Base-by-base conservation (phyloP, 2,888 invertebrate genomes). In the Cephonodes hylas region DNA sequence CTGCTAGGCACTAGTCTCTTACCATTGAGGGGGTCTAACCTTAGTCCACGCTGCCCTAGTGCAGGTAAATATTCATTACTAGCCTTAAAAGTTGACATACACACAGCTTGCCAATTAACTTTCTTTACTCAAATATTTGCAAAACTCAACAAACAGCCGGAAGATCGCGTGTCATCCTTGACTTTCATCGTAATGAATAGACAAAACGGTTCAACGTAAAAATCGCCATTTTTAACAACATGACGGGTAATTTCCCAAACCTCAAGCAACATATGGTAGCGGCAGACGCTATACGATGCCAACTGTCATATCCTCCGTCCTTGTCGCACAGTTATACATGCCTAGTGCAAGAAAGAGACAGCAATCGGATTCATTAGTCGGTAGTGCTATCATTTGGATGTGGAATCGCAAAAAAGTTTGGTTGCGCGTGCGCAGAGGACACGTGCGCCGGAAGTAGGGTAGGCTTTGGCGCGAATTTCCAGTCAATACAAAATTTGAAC, bases 261-360 rank as follows among this genome's bases (percentile, higher is more conserved):
- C 91, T 91, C 91, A 91, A 88, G 79, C 85, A 85, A 74, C 91
- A 91, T 91, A 91, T 92, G 91, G 91, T 78, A 67, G 79, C 84
- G 83, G 91, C 91, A 91, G 89, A 91, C 91, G 91, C 91, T 86
- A 85, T 81, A 77, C 79, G 82, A 70, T 62, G 79, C 91, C 91
- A 92, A 91, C 91, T 92, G 91, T 91, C 83, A 84, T 68, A 61
- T 79, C 56, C 66, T 59, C 77, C 75, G 64, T 90, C 89, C 70
- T 81, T 74, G 62, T 89, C 76, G 46, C 61, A 48, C 73, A 22
- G 56, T 60, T 27, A 56, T 10, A 42, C 68, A 67, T 62, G 10
- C n/a, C 48, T 61, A 42, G 42, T 45, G 73, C 65, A 57, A 64
- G 80, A 90, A 64, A 66, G 83, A 72, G 89, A 88, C 57, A 64